A percentile compares a stretch with the other conserved stretches of the same genome.
phyloP scores from a whole-genome alignment of 2,797 vertebrate genomes.

The Xenopus petersii region DNA sequence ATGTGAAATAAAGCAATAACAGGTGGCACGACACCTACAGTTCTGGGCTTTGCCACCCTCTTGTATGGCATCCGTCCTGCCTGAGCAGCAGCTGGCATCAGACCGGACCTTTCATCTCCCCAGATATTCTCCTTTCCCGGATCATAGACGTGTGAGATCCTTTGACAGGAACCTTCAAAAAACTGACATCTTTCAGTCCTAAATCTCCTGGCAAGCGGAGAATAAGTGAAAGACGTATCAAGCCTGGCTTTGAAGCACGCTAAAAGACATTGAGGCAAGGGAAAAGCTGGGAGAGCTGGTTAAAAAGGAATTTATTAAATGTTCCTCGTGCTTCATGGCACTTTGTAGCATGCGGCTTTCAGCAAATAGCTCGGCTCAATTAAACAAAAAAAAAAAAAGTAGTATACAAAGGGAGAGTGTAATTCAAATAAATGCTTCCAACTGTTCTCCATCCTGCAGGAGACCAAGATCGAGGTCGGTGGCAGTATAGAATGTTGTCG shows the following conservation, averaged over 20 bases:
- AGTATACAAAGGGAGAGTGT: too few species aligned
- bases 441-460: too few species aligned
- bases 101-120: neutral
- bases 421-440: too few species aligned
- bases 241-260: constrained; percentile 32
- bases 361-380: neutral
- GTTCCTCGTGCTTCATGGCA: constrained; percentile 1
- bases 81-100: neutral
- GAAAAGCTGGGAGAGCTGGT: constrained; percentile 5
- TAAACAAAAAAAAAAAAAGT: neutral
- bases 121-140: neutral
- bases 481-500: too few species aligned
- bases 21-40: neutral
- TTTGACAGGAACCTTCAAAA: constrained; percentile 33
- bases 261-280: constrained; percentile 5
- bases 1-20: neutral
- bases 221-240: constrained; percentile 23
- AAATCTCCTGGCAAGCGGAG: neutral
- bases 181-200: constrained; percentile 22
- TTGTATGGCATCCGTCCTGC: neutral
- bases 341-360: neutral
- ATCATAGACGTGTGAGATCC: constrained; percentile 5
- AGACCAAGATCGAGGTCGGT: too few species aligned
- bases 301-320: constrained; percentile 11
- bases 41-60: neutral